Conservation (phyloP, 2,888 invertebrate species). For the Loripinus fragilis region DNA sequence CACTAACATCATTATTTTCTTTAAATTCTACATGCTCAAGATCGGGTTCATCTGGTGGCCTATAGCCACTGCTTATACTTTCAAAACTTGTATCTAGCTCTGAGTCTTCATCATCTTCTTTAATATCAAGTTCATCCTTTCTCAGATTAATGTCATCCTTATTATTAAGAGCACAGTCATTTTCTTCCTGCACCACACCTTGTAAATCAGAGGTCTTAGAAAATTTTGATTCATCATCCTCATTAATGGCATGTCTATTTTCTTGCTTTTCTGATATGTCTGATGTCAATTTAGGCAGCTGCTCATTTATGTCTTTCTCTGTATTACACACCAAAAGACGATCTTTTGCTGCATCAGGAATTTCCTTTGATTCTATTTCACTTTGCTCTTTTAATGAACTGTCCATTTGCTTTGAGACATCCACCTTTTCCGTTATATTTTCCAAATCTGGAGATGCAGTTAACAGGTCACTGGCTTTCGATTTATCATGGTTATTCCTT, state of each 20-base stretch:
- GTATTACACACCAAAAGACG: background rate
- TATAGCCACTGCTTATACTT: conserved; percentile 50
- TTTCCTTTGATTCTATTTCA: background rate
- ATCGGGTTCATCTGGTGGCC: conserved; percentile 17
- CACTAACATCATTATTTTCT: conserved; percentile 28
- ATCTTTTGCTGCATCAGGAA: background rate
- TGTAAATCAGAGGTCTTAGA: background rate
- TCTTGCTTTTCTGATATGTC: background rate
- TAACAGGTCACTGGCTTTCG: conserved; percentile 14
- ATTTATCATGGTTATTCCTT: conserved; percentile 52
- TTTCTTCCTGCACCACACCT: background rate
- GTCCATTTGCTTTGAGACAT: conserved; percentile 23
- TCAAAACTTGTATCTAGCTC: conserved; percentile 62
- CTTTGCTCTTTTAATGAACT: conserved; percentile 32
- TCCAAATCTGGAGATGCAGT: conserved; percentile 15
- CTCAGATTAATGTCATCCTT: background rate
- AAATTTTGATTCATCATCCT: background rate
- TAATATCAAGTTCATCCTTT: conserved; percentile 34
- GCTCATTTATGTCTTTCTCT: background rate
- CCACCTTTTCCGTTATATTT: conserved; percentile 4
- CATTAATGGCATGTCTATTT: background rate
- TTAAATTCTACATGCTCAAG: conserved; percentile 29
- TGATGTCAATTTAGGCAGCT: too few relatives aligned
- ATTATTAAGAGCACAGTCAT: background rate
- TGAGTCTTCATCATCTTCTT: conserved; percentile 53